These are phyloP conservation scores for Calypte anna DNA, from an alignment of 2,113 vertebrate genomes.

Conservation along the genomic window DNA sequence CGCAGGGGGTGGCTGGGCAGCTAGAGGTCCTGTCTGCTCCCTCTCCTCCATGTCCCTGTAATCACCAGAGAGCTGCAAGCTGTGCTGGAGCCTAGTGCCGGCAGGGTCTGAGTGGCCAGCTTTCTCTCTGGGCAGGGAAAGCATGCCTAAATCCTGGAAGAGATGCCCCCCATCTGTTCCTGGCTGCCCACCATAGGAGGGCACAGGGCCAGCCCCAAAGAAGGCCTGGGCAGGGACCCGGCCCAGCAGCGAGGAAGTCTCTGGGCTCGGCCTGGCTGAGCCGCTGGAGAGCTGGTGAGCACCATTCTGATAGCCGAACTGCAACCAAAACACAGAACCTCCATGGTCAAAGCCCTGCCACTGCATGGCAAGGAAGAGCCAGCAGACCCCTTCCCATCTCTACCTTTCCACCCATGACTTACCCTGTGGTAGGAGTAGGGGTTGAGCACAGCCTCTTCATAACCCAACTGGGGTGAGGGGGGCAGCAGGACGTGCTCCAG, in stretches of 20 bases:
- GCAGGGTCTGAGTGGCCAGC: conserved; percentile 62
- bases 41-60: conserved; percentile 30
- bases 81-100: conserved; percentile 69
- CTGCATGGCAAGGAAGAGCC: background rate
- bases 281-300: conserved; percentile 56
- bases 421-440: conserved; percentile 91
- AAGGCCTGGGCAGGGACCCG: conserved; percentile 56
- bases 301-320: conserved; percentile 87
- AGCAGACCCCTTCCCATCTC: background rate
- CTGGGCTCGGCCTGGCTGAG: conserved; percentile 34
- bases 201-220: conserved; percentile 72
- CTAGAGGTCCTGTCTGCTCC: background rate
- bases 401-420: background rate
- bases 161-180: conserved; percentile 84
- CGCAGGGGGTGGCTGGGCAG: background rate
- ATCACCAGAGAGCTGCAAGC: conserved; percentile 55
- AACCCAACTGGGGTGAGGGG: conserved; percentile 77
- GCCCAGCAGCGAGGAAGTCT: conserved; percentile 68
- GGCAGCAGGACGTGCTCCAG: conserved; percentile 87
- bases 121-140: conserved; percentile 84
- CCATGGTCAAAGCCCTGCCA: background rate
- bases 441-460: conserved; percentile 84
- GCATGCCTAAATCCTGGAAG: conserved; percentile 84
- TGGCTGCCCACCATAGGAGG: conserved; percentile 78
- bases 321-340: conserved; percentile 16